Evolutionary conservation across 2,113 vertebrate species (phyloP).

Genomic region (Paradoxurus hermaphroditus): DNA sequence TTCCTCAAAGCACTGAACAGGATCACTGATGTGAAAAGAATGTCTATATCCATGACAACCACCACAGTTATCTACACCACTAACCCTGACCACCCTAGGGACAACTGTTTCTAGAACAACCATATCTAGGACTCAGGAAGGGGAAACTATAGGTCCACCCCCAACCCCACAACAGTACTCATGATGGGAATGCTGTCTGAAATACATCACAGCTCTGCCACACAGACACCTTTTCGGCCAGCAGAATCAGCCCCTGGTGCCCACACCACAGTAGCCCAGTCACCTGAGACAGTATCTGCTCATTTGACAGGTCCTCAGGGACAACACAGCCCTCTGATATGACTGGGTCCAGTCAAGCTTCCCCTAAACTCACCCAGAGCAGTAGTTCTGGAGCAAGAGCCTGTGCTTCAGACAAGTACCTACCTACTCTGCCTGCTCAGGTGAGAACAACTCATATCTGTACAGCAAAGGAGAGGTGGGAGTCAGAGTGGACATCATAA

Average conservation of each 20-base stretch:
- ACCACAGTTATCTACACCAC: not conserved
- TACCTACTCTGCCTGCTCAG: not conserved
- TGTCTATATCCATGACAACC: not conserved
- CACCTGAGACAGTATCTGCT: not conserved
- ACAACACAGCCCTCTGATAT: not conserved
- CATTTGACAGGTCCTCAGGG: not conserved
- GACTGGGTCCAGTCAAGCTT: not conserved
- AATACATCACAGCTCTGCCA: no score
- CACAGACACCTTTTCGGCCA: not conserved
- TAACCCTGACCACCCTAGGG: not conserved
- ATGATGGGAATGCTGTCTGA: not conserved
- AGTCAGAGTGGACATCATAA: not conserved
- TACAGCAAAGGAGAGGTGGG: not conserved
- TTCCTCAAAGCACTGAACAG: not conserved
- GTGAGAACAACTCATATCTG: not conserved
- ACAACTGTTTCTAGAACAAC: not conserved
- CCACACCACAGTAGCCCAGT: not conserved
- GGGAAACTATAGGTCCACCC: not conserved
- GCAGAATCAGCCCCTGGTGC: not conserved
- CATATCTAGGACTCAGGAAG: not conserved
- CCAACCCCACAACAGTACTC: not conserved
- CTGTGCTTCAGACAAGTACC: slow-evolving; percentile 11
- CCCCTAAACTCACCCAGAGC: not conserved
- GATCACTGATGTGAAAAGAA: not conserved
- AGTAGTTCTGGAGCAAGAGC: not conserved